Percentiles rank a stretch among this genome's conserved stretches.
phyloP scores from a whole-genome alignment of 2,888 invertebrate species.

The Arge pagana region DNA sequence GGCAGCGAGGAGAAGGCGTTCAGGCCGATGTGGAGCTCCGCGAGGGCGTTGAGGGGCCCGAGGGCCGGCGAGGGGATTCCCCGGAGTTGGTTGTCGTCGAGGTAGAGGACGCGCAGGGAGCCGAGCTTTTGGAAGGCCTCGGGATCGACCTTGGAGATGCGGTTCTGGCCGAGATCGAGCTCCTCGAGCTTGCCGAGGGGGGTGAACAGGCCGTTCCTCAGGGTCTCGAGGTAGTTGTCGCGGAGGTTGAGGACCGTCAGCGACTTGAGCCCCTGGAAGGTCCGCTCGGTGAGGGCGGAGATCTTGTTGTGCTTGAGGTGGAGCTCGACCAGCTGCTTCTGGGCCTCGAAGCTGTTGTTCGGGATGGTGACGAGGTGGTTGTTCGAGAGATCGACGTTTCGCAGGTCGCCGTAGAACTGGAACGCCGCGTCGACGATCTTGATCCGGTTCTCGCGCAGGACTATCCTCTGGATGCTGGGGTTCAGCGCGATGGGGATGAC shows the following conservation, averaged over 20 bases:
- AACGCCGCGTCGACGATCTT: constrained; percentile 84
- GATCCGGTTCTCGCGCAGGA: constrained; percentile 83
- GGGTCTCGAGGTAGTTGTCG: constrained; percentile 80
- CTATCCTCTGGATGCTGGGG: constrained; percentile 84
- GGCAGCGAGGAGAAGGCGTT: constrained; percentile 79
- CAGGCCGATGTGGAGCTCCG: constrained; percentile 82
- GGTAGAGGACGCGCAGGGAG: constrained; percentile 77
- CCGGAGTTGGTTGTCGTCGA: constrained; percentile 83
- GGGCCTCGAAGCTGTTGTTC: constrained; percentile 76
- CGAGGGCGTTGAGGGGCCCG: constrained; percentile 74
- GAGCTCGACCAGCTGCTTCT: constrained; percentile 80
- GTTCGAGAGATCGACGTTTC: constrained; percentile 81
- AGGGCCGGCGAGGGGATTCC: constrained; percentile 77
- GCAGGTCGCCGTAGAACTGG: constrained; percentile 86
- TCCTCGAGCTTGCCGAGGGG: constrained; percentile 79
- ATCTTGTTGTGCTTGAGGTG: constrained; percentile 86
- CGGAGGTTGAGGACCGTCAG: constrained; percentile 80
- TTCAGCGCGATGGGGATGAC: constrained; percentile 90
- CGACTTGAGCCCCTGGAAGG: constrained; percentile 78
- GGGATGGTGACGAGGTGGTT: constrained; percentile 85
- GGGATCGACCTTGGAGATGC: constrained; percentile 79
- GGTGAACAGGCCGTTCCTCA: constrained; percentile 75
- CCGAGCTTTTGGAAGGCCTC: constrained; percentile 76
- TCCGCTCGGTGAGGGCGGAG: constrained; percentile 77
- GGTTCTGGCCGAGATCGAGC: constrained; percentile 83